Percentiles rank a stretch among this genome's conserved stretches.
Evolutionary conservation across 1,140 invertebrate genomes (phyloP).

Genomic region (Meloidogyne floridensis): DNA sequence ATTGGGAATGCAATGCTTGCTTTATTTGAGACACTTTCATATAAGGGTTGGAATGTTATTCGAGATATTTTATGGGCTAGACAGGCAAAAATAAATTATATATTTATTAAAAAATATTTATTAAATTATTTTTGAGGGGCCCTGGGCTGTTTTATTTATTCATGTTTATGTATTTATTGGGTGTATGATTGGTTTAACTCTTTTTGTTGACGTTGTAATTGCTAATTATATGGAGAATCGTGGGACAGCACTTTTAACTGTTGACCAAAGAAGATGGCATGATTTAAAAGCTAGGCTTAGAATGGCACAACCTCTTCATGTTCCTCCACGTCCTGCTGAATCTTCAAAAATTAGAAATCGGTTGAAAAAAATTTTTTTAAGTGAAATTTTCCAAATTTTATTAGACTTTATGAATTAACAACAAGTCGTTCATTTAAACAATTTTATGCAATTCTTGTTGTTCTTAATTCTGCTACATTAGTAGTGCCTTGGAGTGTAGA

Average conservation of each 20-base stretch:
- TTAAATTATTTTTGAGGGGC: conserved; percentile 17
- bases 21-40: conserved; percentile 95
- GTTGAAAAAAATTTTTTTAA: not conserved
- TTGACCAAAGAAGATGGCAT: conserved; percentile 98
- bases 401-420: conserved; percentile 91
- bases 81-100: conserved; percentile 80
- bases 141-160: conserved; percentile 82
- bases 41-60: conserved; percentile 99
- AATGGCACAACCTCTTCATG: conserved; percentile 95
- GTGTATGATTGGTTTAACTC: conserved; percentile 97
- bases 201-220: conserved; percentile 95
- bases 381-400: not conserved
- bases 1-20: conserved; percentile 97
- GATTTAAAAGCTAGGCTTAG: conserved; percentile 84
- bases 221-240: conserved; percentile 99
- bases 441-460: conserved; percentile 57
- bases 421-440: conserved; percentile 92
- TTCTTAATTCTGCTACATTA: conserved; percentile 61
- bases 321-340: conserved; percentile 83
- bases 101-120: not conserved
- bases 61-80: conserved; percentile 93
- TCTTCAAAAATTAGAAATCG: conserved; percentile 76
- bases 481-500: conserved; percentile 70
- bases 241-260: conserved; percentile 96
- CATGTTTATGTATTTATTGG: conserved; percentile 99